A percentile compares a stretch with the other conserved stretches of the same genome.
These are phyloP conservation scores for Geophilus truncorum DNA, from an alignment of 2,888 invertebrate species.

Conservation along the genomic window DNA sequence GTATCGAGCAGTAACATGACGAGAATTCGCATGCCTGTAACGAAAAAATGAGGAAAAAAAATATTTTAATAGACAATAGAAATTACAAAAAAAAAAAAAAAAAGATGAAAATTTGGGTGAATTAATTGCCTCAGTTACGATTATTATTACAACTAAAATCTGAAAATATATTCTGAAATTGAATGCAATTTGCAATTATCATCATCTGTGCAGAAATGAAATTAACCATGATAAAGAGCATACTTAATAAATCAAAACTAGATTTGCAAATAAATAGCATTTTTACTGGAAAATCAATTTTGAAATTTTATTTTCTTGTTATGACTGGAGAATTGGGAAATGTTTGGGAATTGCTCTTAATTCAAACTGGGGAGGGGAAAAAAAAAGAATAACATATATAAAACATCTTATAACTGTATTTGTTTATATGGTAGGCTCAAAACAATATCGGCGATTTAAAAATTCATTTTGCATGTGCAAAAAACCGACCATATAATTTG, in stretches of 20 bases:
- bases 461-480: too few species aligned
- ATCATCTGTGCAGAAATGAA: not conserved
- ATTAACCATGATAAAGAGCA: not conserved
- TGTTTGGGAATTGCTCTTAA: too few species aligned
- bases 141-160: not conserved
- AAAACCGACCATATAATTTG: too few species aligned
- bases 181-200: not conserved
- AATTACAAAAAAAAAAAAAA: too few species aligned
- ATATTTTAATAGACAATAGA: not conserved
- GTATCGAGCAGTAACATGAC: constrained; percentile 98
- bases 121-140: too few species aligned
- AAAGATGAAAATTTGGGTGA: too few species aligned
- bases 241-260: not conserved
- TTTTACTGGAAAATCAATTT: not conserved
- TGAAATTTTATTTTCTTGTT: not conserved
- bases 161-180: not conserved
- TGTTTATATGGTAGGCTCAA: too few species aligned
- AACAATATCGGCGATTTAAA: too few species aligned
- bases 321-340: not conserved
- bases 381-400: too few species aligned
- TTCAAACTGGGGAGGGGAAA: not conserved
- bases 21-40: constrained; percentile 92
- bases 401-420: too few species aligned
- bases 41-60: constrained; percentile 31
- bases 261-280: not conserved